Base-by-base conservation (phyloP, 2,113 vertebrate genomes). In the Paraplagusia blochii region DNA sequence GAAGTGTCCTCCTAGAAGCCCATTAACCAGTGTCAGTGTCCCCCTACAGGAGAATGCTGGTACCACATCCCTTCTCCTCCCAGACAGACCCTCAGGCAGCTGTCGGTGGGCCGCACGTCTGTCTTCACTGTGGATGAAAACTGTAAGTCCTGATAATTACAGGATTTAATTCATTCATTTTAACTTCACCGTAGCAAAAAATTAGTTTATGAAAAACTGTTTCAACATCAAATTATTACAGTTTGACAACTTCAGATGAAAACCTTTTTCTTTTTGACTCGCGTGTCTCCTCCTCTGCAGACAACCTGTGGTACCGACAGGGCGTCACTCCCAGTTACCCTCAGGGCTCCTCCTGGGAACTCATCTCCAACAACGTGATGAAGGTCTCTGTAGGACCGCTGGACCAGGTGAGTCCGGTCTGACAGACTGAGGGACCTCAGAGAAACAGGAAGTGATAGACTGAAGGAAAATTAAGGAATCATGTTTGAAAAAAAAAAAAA, bases 301-400 rank as follows among this genome's bases (percentile, higher is more conserved):
- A 91, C 63, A 95, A 95, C 69, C 85, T 97, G 44, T 99, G 97
- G 97, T 95, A 91, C 84, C 86, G 96, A 7, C 95, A 94, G 40
- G 96, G 97, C 1, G 91, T 98, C 85, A 93, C 93, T 0, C 95
- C 97, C 53, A 95, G 94, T 85, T 97, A 98, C 82, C 97, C 96
- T 1, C 96, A 98, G 62, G 97, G 95, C 34, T 92, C 93, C 0
- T 73, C 88, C 16, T 99, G 96, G 97, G 94, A 96, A 42, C 94
- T 95, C 0, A 93, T 97, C 64, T 98, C 95, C 34, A 95, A 91
- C 69, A 99, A 98, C 0, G 93, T 95, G 81, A 91, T 91, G 22
- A 94, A 88, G 42, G 94, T 99, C 22, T 96, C 96, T 1, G 85
- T 95, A 12, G 97, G 97, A 5, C 95, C 96, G 0, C 81, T 98